Evolutionary conservation across 2,113 vertebrate genomes (phyloP).

Genomic region (Hassar affinis): DNA sequence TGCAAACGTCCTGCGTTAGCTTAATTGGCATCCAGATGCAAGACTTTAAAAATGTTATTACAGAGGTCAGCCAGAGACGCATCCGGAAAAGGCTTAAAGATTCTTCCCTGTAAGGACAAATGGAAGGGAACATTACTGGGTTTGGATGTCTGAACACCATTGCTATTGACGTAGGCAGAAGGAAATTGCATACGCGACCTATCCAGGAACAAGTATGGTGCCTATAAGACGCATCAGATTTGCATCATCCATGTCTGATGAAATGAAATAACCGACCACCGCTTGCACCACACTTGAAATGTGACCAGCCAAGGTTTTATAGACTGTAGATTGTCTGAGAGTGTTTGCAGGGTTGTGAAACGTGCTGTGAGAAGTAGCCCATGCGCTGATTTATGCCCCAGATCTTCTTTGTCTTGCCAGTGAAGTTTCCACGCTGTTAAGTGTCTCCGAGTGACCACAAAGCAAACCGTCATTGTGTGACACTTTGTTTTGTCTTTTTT

Average conservation of each 20-base stretch:
- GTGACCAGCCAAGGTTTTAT: conserved; percentile 34
- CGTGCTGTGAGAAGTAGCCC: conserved; percentile 34
- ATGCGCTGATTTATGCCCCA: conserved; percentile 40
- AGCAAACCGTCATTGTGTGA: conserved; percentile 28
- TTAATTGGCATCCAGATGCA: not conserved
- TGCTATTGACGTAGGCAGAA: conserved; percentile 15
- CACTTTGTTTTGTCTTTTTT: conserved; percentile 37
- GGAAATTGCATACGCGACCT: conserved; percentile 39
- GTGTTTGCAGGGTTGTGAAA: conserved; percentile 34
- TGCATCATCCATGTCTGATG: conserved; percentile 35
- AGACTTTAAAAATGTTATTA: not conserved
- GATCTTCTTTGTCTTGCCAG: conserved; percentile 30
- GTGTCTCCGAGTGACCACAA: conserved; percentile 42
- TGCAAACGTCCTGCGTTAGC: not conserved
- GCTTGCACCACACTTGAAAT: conserved; percentile 19
- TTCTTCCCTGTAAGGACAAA: conserved; percentile 26
- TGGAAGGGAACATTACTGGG: conserved; percentile 17
- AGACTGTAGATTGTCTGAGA: conserved; percentile 44
- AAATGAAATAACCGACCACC: conserved; percentile 22
- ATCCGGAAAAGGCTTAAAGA: conserved; percentile 6
- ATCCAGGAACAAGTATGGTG: conserved; percentile 38
- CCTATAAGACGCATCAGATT: conserved; percentile 24
- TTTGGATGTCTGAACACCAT: conserved; percentile 27
- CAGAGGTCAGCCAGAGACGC: not conserved
- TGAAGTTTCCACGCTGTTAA: conserved; percentile 48